Evolutionary conservation across 2,113 vertebrate genomes (phyloP).

Genomic region (Melanocharis versteri): DNA sequence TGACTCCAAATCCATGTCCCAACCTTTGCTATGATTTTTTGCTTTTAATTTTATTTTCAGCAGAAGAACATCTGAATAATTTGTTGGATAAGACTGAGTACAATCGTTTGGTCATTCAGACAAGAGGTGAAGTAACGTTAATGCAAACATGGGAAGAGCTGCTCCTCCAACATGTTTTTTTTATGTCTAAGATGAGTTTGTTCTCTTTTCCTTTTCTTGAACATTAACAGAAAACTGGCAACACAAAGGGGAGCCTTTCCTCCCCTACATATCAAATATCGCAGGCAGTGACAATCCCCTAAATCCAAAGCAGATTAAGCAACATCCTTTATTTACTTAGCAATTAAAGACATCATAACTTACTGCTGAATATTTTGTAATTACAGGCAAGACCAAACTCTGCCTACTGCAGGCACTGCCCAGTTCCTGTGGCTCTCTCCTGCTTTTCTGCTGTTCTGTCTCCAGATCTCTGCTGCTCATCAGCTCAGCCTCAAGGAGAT

Average conservation of each 20-base stretch:
- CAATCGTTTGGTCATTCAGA: background rate
- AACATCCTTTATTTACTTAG: background rate
- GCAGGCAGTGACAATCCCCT: background rate
- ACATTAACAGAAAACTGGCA: background rate
- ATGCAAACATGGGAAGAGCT: background rate
- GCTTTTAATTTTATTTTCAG: background rate
- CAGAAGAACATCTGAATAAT: background rate
- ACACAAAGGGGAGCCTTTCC: background rate
- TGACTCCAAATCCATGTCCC: background rate
- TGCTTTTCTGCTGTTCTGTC: background rate
- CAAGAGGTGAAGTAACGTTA: background rate
- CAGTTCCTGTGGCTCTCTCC: background rate
- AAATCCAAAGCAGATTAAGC: background rate
- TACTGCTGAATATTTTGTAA: conserved; percentile 37
- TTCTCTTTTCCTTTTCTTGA: background rate
- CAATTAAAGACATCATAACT: background rate
- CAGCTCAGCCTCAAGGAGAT: background rate
- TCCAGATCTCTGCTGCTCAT: background rate
- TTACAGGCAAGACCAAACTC: background rate
- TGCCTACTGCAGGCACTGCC: background rate
- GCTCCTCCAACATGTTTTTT: background rate
- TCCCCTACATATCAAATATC: background rate
- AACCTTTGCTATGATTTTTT: background rate
- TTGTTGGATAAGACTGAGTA: background rate
- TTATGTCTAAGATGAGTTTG: background rate